Evolutionary conservation across 2,113 vertebrate genomes (phyloP), one percentile per base, ranked within the genome.

Genomic region (Drymodes brunneopygia): DNA sequence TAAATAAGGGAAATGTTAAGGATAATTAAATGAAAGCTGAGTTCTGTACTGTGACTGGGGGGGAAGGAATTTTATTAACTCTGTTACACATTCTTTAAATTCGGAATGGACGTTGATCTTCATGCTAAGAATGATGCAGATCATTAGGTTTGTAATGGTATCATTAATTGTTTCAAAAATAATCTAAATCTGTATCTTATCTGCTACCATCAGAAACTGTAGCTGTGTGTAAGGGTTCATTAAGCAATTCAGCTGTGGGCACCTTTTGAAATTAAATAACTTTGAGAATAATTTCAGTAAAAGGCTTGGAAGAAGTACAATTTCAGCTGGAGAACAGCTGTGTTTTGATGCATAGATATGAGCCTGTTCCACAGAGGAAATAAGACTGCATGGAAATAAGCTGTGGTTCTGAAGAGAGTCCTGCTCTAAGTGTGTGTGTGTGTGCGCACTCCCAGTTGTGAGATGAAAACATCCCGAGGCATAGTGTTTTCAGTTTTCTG

Each of bases 101-200:
- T 85, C 87, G 73, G 29, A 50, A 62, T 90, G 54, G 70, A 31
- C 0, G 0, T 24, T 78, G 48, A 69, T 94, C 66, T 94, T 94
- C 40, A 20, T 89, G 40, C 50, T 69, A 61, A 81, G 66, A 94
- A 53, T 81, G 36, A 75, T 88, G 81, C 70, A 91, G 81, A 87
- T 85, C 47, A 20, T 94, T 96, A 90, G 21, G 53, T 94, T 79
- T 69, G 51, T 91, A 91, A 91, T 89, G 62, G 45, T 77, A 80
- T 81, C 81, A 79, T 95, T 95, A 94, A 84, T 87, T 92, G 61
- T 92, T 92, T 97, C 21, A 82, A 87, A 93, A 95, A 61, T 81
- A 89, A 91, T 91, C 73, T 75, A 74, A 85, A 65, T 67, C 81
- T 79, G 7, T 94, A 29, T 95, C 40, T 72, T 70, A 35, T 72